phyloP scores from a whole-genome alignment of 2,113 vertebrate genomes.

The Leptocoma aspasia region DNA sequence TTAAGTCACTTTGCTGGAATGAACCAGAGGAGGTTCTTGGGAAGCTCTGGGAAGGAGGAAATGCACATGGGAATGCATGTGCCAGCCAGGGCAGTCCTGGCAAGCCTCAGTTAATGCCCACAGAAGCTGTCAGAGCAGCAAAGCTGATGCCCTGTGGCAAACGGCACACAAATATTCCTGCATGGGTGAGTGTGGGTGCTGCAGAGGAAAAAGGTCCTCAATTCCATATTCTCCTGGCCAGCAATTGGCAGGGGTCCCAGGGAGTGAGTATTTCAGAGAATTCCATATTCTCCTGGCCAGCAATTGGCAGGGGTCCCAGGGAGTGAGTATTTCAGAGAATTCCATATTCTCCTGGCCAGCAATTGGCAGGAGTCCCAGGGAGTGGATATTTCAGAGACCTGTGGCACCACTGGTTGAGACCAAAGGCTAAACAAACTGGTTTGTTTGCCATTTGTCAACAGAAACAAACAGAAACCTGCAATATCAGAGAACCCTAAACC shows the following conservation, averaged over 20 bases:
- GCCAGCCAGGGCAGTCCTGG: neutral
- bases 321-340: neutral
- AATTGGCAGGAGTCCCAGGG: neutral
- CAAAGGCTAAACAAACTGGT: neutral
- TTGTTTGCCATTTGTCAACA: neutral
- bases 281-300: neutral
- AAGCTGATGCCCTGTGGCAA: neutral
- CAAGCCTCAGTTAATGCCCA: neutral
- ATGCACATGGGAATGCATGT: neutral
- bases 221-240: neutral
- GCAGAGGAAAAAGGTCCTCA: neutral
- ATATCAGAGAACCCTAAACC: neutral
- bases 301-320: neutral
- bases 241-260: neutral
- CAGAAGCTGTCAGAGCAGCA: neutral
- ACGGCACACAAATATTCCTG: neutral
- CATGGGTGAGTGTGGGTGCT: neutral
- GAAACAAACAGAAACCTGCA: neutral
- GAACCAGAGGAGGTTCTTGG: neutral
- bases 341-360: neutral
- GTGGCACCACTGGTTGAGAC: neutral
- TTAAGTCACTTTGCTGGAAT: neutral
- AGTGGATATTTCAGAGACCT: neutral
- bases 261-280: neutral
- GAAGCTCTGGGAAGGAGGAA: neutral